Evolutionary conservation across 64 coral and sea anemone species (phyloP).

Genomic region (Montipora foliosa): DNA sequence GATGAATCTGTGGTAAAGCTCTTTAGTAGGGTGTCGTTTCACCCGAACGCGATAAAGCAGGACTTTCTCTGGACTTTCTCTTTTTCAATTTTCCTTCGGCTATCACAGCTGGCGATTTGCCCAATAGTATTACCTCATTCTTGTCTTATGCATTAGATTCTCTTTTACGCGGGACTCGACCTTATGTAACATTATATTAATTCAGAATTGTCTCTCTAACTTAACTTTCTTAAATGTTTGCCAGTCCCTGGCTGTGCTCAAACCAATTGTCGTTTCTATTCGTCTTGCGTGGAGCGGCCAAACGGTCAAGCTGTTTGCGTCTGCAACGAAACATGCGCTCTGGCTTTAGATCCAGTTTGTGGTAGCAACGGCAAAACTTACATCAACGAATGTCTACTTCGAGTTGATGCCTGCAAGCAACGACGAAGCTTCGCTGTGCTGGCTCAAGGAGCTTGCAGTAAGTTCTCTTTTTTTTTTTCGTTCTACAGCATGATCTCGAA

Average conservation of each 20-base stretch:
- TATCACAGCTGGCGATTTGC: too few species aligned
- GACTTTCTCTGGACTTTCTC: too few species aligned
- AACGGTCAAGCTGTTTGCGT: conserved; percentile 86
- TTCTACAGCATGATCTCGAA: background rate
- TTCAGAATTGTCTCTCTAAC: background rate
- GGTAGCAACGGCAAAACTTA: conserved; percentile 91
- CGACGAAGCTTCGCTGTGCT: conserved; percentile 67
- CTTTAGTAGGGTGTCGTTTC: too few species aligned
- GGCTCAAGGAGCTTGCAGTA: conserved; percentile 87
- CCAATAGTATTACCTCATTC: background rate
- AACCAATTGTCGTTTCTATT: conserved; percentile 81
- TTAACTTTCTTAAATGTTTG: background rate
- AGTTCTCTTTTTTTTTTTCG: background rate
- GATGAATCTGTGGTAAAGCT: too few species aligned
- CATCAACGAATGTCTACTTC: conserved; percentile 86
- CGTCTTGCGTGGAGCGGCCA: conserved; percentile 72
- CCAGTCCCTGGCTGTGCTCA: conserved; percentile 78
- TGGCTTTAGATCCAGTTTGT: conserved; percentile 77
- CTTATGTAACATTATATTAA: background rate
- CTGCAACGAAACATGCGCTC: conserved; percentile 68
- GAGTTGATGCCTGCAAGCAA: conserved; percentile 80
- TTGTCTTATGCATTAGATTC: background rate
- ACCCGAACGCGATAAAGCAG: too few species aligned
- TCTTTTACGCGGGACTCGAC: background rate
- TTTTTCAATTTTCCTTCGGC: too few species aligned